These are phyloP conservation scores for Polietes domitor DNA, from an alignment of 2,888 invertebrate species.

Conservation along the genomic window DNA sequence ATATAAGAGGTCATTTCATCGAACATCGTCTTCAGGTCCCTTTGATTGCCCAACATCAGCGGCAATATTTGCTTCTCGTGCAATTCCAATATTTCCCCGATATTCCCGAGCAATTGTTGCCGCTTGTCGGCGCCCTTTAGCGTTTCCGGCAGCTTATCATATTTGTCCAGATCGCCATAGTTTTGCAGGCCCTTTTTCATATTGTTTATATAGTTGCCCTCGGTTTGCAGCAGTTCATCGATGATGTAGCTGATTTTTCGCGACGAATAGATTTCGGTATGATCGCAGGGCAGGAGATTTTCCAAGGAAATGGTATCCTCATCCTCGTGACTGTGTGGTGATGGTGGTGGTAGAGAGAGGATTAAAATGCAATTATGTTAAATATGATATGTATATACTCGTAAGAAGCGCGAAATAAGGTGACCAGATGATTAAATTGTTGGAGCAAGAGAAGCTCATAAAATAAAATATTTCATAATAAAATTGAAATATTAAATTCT, in stretches of 20 bases:
- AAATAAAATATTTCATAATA: too few species aligned
- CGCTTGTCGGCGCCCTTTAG: constrained; percentile 74
- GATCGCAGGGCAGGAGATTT: constrained; percentile 79
- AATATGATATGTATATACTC: background rate
- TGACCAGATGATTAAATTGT: constrained; percentile 32
- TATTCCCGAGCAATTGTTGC: constrained; percentile 89
- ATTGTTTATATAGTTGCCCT: constrained; percentile 79
- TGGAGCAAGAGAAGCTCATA: too few species aligned
- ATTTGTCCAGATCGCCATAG: constrained; percentile 74
- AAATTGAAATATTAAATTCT: too few species aligned
- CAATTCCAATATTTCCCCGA: constrained; percentile 94
- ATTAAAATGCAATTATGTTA: too few species aligned
- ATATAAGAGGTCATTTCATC: constrained; percentile 77
- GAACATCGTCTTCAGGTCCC: constrained; percentile 78
- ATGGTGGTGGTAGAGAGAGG: too few species aligned
- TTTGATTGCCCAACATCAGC: constrained; percentile 77
- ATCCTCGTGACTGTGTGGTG: constrained; percentile 75
- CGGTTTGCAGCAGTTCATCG: constrained; percentile 80
- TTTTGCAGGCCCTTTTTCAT: constrained; percentile 77
- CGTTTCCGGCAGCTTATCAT: constrained; percentile 74
- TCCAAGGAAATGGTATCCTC: constrained; percentile 78
- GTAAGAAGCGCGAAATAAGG: background rate
- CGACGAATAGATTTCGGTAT: constrained; percentile 78
- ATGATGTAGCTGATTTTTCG: constrained; percentile 79
- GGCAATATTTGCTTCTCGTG: constrained; percentile 82